Evolutionary conservation across 2,888 invertebrate genomes (phyloP), one percentile per base, ranked within the genome.

Genomic region (Flabesymbios commensalis): DNA sequence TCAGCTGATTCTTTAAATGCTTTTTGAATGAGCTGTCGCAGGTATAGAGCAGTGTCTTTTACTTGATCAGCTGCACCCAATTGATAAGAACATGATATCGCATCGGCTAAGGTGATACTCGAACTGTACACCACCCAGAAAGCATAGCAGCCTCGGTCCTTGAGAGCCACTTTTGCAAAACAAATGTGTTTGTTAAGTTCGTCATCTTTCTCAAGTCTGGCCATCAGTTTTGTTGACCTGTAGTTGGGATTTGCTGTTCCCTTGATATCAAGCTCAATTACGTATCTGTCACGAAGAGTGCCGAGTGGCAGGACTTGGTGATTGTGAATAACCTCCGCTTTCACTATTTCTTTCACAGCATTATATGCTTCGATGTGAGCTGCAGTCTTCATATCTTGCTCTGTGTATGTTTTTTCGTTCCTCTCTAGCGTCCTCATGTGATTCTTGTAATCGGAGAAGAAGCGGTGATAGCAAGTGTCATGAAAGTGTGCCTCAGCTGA

Each of bases 11-110:
- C 43, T 19, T 14, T 32, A 42, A 54, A 54, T 47, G 54, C 54
- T 26, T 26, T 17, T n/a, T 22, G 54, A 54, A 54, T 54, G 43
- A n/a, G 42, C 42, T 54, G 54, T n/a, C 54, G 39, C 42, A 54
- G 32, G 26, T 47, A 42, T n/a, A 54, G 54, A 54, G 54, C 54
- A 19, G 43, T 42, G 41, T 54, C 54, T 43, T n/a, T 17, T 39
- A 47, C 42, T 42, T 54, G 42, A 10, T 54, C 31, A 47, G 54
- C 26, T 39, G 22, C 43, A 4, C 54, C 54, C n/a, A 54, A 22
- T 17, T 14, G 10, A 22, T 45, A 45, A 7, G 45, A 14, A 17
- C 45, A 7, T 17, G 45, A 14, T 17, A 45, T 14, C 7, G 45
- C 45, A 45, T 45, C 19, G 19, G 45, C 10, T 7, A 45, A 14